Evolutionary conservation across 2,888 invertebrate species (phyloP).

Genomic region (Apamea epomidion): DNA sequence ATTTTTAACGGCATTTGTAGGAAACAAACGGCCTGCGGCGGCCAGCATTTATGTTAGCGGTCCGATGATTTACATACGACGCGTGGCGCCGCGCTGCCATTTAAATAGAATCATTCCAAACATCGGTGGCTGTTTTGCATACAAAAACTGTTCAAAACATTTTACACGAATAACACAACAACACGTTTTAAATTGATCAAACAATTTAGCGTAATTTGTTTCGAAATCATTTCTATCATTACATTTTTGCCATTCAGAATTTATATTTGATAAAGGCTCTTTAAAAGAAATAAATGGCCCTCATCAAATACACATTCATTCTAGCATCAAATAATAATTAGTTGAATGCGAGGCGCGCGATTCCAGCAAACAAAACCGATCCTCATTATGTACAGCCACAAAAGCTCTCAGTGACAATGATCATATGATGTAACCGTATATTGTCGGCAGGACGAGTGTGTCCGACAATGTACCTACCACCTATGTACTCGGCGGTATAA

Average conservation of each 20-base stretch:
- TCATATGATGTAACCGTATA: constrained; percentile 34
- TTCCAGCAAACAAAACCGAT: constrained; percentile 26
- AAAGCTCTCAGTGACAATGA: constrained; percentile 43
- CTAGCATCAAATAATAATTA: constrained; percentile 18
- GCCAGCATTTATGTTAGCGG: constrained; percentile 62
- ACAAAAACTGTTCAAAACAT: constrained; percentile 70
- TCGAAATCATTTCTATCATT: constrained; percentile 31
- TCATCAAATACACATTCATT: constrained; percentile 3
- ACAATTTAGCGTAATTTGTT: constrained; percentile 49
- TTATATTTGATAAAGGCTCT: not conserved
- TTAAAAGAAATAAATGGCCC: not conserved
- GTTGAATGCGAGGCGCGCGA: not conserved
- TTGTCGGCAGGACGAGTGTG: constrained; percentile 36
- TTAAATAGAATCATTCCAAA: constrained; percentile 78
- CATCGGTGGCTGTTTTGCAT: constrained; percentile 77
- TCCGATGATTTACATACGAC: constrained; percentile 78
- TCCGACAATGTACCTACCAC: constrained; percentile 30
- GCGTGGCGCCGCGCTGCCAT: constrained; percentile 62
- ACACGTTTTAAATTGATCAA: constrained; percentile 56
- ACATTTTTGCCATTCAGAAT: constrained; percentile 9
- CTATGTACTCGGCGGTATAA: constrained; percentile 63
- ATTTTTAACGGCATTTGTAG: constrained; percentile 76
- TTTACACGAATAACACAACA: constrained; percentile 58
- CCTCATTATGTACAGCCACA: constrained; percentile 28
- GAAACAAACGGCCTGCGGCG: constrained; percentile 64